Conservation (phyloP, 2,888 invertebrate species). For the Boloria euphrosyne region DNA sequence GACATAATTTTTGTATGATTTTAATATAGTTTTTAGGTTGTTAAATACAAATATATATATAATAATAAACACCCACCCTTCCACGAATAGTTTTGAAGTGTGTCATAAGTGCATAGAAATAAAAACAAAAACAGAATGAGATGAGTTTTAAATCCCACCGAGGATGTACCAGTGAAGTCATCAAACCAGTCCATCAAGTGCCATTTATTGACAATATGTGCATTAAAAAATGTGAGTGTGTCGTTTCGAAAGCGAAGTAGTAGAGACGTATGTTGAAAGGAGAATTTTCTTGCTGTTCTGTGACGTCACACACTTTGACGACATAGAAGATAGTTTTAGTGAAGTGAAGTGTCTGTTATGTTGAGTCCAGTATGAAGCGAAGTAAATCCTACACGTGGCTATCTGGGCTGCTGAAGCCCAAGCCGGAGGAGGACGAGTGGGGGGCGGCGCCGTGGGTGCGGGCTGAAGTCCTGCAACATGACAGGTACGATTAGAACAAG, state of each 20-base stretch:
- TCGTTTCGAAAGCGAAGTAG: neutral
- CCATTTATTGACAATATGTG: constrained; percentile 20
- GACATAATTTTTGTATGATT: too few relatives aligned
- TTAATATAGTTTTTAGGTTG: too few relatives aligned
- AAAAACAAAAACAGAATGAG: constrained; percentile 6
- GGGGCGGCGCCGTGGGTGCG: constrained; percentile 70
- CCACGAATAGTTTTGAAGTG: constrained; percentile 28
- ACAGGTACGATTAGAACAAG: constrained; percentile 59
- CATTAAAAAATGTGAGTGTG: constrained; percentile 1
- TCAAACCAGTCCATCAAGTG: constrained; percentile 24
- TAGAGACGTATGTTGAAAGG: neutral
- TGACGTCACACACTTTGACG: constrained; percentile 2
- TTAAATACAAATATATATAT: neutral
- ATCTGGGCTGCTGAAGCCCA: constrained; percentile 69
- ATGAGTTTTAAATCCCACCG: constrained; percentile 4
- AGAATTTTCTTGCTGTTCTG: neutral
- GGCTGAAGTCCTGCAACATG: constrained; percentile 62
- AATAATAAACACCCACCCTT: neutral
- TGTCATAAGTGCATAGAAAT: constrained; percentile 16
- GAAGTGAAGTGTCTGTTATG: constrained; percentile 6
- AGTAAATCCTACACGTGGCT: constrained; percentile 79
- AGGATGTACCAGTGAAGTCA: constrained; percentile 13
- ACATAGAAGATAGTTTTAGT: neutral
- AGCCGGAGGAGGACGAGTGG: constrained; percentile 64
- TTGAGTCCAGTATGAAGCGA: constrained; percentile 62